Evolutionary conservation across 2,888 invertebrate species (phyloP).

Genomic region (Sturmia bella): DNA sequence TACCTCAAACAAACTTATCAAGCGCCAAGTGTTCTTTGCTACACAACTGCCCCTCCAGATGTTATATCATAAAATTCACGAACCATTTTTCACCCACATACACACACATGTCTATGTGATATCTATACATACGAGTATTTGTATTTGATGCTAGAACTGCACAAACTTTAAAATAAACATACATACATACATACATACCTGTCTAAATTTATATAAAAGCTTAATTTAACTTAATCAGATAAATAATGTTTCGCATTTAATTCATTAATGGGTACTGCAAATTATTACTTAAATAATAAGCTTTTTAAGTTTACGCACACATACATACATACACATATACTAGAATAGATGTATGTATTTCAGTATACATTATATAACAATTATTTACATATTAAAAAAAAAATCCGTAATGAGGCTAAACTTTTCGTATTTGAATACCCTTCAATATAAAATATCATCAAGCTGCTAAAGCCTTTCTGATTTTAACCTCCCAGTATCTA

Average conservation of each 20-base stretch:
- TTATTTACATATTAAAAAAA: background rate
- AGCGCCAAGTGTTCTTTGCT: too few species aligned
- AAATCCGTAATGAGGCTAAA: constrained; percentile 14
- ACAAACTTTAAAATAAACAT: too few species aligned
- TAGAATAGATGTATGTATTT: background rate
- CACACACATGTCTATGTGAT: too few species aligned
- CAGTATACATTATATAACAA: constrained; percentile 26
- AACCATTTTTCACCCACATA: too few species aligned
- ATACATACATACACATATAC: background rate
- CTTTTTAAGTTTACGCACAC: constrained; percentile 1
- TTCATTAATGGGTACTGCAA: constrained; percentile 14
- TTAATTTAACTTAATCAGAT: background rate
- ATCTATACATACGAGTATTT: too few species aligned
- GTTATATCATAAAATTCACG: too few species aligned
- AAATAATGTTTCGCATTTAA: background rate
- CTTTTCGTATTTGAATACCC: constrained; percentile 26
- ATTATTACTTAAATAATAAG: constrained; percentile 12
- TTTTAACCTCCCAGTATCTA: constrained; percentile 68
- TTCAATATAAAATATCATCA: constrained; percentile 50
- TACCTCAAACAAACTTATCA: too few species aligned
- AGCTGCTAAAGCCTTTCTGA: constrained; percentile 66
- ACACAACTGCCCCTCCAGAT: too few species aligned
- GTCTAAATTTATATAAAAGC: background rate
- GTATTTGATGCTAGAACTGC: too few species aligned
- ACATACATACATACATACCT: background rate